Base-by-base conservation (phyloP, 1,140 invertebrate species). In the Drosophila lacertosa region DNA sequence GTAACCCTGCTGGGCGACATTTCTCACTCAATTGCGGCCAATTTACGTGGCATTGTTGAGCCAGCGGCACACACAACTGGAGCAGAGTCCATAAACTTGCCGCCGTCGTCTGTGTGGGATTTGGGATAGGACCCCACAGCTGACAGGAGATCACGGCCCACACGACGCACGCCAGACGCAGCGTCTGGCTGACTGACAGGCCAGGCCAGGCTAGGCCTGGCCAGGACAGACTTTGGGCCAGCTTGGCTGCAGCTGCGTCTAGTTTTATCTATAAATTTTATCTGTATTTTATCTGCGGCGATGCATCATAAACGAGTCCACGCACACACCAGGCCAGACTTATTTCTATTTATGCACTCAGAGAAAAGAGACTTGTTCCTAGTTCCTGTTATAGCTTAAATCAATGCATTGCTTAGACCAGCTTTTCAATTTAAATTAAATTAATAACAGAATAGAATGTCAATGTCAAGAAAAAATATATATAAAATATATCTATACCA, bases 291-390 rank as follows among this genome's bases (percentile, higher is more conserved):
- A 83, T 82, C 79, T 83, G 47, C 75, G 33, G 53, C 79, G 59
- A 71, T 78, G 74, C 75, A 78, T 82, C 79, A 82, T 83, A 82
- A 78, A 78, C 79, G 70, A 74, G 74, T 71, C 22, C 69, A 48
- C 35, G 33, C 37, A 55, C 37, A 47, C 26, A 35, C 26, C 0
- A 29, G 26, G 6, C 26, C 26, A 7, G 26, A n/a, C n/a, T n/a
- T n/a, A n/a, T 29, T 29, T 7, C 26, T 7, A 5, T 26, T 26
- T 7, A 2, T 29, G 9, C 26, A 29, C 26, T 29, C 0, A 9
- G 5, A 29, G 26, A 29, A 29, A 29, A 29, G 7, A n/a, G n/a
- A n/a, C n/a, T n/a, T n/a, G n/a, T n/a, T n/a, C n/a, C n/a, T n/a
- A n/a, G n/a, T n/a, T n/a, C n/a, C n/a, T n/a, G n/a, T n/a, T n/a